A percentile compares a stretch with the other conserved stretches of the same genome.
Evolutionary conservation across 2,797 vertebrate species (phyloP).

Genomic region (Poliocrania exsul): DNA sequence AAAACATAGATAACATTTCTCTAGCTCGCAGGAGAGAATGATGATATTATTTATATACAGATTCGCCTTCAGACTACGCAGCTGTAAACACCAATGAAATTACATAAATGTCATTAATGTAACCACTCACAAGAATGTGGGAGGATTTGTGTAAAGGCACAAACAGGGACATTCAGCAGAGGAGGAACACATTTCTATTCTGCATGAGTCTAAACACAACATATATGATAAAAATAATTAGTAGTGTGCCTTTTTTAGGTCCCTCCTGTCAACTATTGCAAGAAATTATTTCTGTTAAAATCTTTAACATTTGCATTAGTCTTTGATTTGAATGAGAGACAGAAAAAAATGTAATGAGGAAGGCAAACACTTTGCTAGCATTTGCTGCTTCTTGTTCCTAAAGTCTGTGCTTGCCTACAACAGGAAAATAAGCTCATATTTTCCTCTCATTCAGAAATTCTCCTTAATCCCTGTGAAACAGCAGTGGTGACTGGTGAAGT

Average conservation of each 20-base stretch:
- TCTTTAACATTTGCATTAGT: background rate
- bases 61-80: background rate
- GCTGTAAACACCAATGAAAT: slow-evolving; percentile 14
- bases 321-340: background rate
- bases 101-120: slow-evolving; percentile 42
- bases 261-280: background rate
- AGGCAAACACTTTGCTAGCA: background rate
- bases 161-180: background rate
- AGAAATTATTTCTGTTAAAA: background rate
- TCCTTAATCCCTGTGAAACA: background rate
- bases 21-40: background rate
- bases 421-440: background rate
- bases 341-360: background rate
- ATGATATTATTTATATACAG: slow-evolving; percentile 31
- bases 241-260: background rate
- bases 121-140: background rate
- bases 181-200: background rate
- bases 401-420: background rate
- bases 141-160: slow-evolving; percentile 46
- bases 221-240: slow-evolving; percentile 6
- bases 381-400: background rate
- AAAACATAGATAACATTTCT: background rate
- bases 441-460: background rate
- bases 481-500: background rate
- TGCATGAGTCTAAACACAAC: background rate